phyloP scores from a whole-genome alignment of 2,113 vertebrate genomes.

The Brienomyrus longianalis region DNA sequence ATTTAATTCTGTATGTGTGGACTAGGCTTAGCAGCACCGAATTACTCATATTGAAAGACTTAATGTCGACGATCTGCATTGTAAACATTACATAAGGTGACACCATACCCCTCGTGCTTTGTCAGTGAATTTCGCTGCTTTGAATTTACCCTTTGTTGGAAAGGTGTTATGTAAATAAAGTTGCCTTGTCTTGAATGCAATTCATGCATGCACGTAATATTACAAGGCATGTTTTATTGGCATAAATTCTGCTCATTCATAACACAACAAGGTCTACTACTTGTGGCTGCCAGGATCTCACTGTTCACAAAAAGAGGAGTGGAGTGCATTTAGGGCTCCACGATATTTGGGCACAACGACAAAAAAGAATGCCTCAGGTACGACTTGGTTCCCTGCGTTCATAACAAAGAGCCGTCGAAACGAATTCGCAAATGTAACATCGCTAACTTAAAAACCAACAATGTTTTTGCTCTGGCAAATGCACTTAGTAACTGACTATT shows the following conservation, averaged over 20 bases:
- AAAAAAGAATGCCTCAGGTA: no score
- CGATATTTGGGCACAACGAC: no score
- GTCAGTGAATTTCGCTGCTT: neutral
- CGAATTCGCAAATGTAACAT: no score
- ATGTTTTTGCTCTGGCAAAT: neutral
- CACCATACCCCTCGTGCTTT: neutral
- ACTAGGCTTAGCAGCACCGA: neutral
- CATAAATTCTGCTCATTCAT: neutral
- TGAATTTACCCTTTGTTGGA: neutral
- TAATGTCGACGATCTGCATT: neutral
- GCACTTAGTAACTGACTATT: conserved; percentile 18
- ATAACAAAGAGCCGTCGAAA: no score
- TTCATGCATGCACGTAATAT: neutral
- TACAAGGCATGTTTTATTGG: neutral
- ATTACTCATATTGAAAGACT: neutral
- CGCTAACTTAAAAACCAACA: no score
- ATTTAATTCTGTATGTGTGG: neutral
- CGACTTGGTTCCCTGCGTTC: no score
- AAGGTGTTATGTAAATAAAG: neutral
- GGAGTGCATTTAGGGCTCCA: no score
- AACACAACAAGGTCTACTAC: neutral
- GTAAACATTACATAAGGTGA: neutral
- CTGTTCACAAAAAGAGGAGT: no score
- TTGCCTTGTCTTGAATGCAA: neutral
- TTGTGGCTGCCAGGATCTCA: no score